Evolutionary conservation across 2,113 vertebrate species (phyloP).

Genomic region (Ictalurus furcatus): DNA sequence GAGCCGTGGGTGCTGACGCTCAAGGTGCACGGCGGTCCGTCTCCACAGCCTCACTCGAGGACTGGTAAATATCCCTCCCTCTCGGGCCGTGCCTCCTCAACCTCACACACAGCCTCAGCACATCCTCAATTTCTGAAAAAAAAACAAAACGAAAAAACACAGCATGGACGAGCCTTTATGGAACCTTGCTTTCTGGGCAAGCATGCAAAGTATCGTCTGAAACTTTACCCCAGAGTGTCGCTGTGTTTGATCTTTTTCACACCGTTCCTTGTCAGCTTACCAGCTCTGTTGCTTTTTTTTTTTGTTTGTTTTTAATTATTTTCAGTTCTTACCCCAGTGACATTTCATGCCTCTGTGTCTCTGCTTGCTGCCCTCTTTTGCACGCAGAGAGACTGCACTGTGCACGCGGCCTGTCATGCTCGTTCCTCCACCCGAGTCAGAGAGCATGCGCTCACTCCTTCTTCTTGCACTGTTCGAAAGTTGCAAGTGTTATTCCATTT

Average conservation of each 20-base stretch:
- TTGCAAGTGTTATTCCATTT: not conserved
- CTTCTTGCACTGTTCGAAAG: not conserved
- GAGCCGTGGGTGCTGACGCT: conserved; percentile 56
- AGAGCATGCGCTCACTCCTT: conserved; percentile 8
- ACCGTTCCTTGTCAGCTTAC: not conserved
- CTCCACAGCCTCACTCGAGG: conserved; percentile 50
- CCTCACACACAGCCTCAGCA: conserved; percentile 26
- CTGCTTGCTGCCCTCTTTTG: conserved; percentile 30
- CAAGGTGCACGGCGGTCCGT: conserved; percentile 38
- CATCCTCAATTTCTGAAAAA: conserved; percentile 29
- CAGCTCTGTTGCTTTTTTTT: not conserved
- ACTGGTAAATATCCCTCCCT: conserved; percentile 58
- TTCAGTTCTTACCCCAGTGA: conserved; percentile 7
- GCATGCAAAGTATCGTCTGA: conserved; percentile 35
- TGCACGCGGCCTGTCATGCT: not conserved
- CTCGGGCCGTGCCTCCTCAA: conserved; percentile 6
- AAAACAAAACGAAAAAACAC: not conserved
- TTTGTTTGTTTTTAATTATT: not conserved
- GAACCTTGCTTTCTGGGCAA: conserved; percentile 16
- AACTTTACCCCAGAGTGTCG: conserved; percentile 20
- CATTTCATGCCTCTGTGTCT: conserved; percentile 31
- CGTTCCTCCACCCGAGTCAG: not conserved
- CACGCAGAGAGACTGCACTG: conserved; percentile 1
- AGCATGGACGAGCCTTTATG: conserved; percentile 38
- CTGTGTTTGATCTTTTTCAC: not conserved